Conservation (phyloP, 2,888 invertebrate species). For the Oscheius sp. region DNA sequence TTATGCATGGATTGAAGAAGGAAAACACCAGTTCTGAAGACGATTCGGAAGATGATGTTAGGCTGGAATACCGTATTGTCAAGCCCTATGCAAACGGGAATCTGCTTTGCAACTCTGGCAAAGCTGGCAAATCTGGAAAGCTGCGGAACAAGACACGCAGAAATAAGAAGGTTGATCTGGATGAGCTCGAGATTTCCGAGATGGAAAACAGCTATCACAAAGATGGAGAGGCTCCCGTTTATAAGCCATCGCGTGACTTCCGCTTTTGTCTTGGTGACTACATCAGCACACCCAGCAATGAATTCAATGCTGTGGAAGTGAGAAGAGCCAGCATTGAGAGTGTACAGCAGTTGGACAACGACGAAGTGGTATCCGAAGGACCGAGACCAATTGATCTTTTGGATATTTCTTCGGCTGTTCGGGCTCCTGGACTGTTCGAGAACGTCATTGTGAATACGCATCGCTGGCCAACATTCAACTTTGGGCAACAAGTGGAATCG, state of each 20-base stretch:
- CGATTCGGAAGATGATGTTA: conserved; percentile 23
- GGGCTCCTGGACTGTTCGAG: conserved; percentile 41
- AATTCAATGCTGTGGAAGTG: conserved; percentile 38
- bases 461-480: conserved; percentile 40
- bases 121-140: conserved; percentile 45
- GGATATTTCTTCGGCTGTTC: conserved; percentile 47
- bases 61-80: conserved; percentile 32
- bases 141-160: conserved; percentile 41
- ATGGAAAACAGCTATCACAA: conserved; percentile 50
- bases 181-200: conserved; percentile 47
- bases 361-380: conserved; percentile 21
- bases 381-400: conserved; percentile 42
- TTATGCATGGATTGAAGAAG: conserved; percentile 26
- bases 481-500: conserved; percentile 38
- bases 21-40: conserved; percentile 3
- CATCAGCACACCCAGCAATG: conserved; percentile 38
- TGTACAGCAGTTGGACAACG: conserved; percentile 27
- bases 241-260: conserved; percentile 54
- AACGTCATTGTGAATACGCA: conserved; percentile 40
- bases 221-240: conserved; percentile 38
- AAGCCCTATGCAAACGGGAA: conserved; percentile 16
- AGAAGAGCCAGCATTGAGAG: conserved; percentile 53
- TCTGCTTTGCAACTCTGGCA: conserved; percentile 39
- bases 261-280: conserved; percentile 55
- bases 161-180: conserved; percentile 45